phyloP scores from a whole-genome alignment of 1,140 invertebrate species.

The Cyclina sinensis region DNA sequence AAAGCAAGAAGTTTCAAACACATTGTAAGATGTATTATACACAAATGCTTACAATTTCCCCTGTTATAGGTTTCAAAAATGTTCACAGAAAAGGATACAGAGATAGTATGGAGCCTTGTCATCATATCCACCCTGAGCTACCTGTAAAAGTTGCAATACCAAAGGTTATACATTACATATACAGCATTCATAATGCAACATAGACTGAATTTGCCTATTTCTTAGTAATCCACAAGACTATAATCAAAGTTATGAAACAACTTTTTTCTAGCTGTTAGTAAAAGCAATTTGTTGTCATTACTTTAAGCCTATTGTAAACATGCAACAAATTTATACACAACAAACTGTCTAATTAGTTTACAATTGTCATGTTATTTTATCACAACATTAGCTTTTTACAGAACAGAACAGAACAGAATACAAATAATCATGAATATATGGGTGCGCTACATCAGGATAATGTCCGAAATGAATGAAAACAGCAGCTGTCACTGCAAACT shows the following conservation, averaged over 20 bases:
- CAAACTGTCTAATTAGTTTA: not conserved
- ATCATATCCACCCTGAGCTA: conserved; percentile 70
- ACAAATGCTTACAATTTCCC: too few relatives aligned
- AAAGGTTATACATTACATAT: not conserved
- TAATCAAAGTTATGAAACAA: not conserved
- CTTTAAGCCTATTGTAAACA: not conserved
- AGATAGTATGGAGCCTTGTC: conserved; percentile 82
- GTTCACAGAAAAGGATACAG: conserved; percentile 79
- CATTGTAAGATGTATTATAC: too few relatives aligned
- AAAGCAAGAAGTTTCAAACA: too few relatives aligned
- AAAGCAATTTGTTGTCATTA: not conserved
- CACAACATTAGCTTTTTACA: too few relatives aligned
- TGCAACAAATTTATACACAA: too few relatives aligned
- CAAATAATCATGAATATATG: not conserved
- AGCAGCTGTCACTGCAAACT: not conserved
- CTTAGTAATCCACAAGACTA: too few relatives aligned
- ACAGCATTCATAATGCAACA: not conserved
- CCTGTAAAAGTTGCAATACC: conserved; percentile 18
- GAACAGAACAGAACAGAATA: too few relatives aligned
- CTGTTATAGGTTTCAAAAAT: too few relatives aligned
- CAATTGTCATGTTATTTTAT: too few relatives aligned
- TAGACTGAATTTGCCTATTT: not conserved
- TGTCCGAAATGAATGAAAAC: not conserved
- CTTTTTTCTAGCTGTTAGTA: not conserved
- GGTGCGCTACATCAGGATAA: not conserved